These are phyloP conservation scores for Drosophila novamexicana DNA, from an alignment of 1,140 invertebrate species.

Conservation along the genomic window DNA sequence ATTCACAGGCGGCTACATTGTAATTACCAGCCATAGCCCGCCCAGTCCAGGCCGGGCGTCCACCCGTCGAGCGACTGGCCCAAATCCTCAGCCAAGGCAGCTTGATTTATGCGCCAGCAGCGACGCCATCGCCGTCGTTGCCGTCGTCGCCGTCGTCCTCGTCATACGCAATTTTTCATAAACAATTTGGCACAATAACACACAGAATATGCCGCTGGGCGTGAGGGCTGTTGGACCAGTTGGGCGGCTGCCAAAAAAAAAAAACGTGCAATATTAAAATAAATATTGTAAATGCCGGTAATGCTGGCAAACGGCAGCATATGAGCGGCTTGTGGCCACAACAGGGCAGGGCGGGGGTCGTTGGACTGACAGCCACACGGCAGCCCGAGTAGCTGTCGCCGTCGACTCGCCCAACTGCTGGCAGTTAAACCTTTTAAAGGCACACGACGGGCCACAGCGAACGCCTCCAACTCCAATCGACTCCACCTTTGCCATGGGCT, in stretches of 20 bases:
- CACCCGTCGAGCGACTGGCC: slow-evolving; percentile 63
- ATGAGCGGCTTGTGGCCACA: slow-evolving; percentile 69
- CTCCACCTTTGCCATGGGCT: neutral
- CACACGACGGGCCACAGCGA: slow-evolving; percentile 19
- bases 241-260: slow-evolving; percentile 38
- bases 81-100: slow-evolving; percentile 74
- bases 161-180: slow-evolving; percentile 82
- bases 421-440: slow-evolving; percentile 51
- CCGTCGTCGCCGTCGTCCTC: slow-evolving; percentile 15
- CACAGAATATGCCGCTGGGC: slow-evolving; percentile 41
- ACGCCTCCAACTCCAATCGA: neutral
- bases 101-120: slow-evolving; percentile 78
- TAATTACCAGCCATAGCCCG: slow-evolving; percentile 65
- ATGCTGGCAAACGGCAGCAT: slow-evolving; percentile 63
- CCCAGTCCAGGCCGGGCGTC: slow-evolving; percentile 18
- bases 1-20: slow-evolving; percentile 82
- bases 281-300: slow-evolving; percentile 82
- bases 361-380: slow-evolving; percentile 16
- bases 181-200: slow-evolving; percentile 82
- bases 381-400: slow-evolving; percentile 42
- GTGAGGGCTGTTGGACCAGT: slow-evolving; percentile 3
- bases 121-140: slow-evolving; percentile 39
- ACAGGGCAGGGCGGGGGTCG: neutral
- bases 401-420: slow-evolving; percentile 24
- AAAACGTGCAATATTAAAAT: slow-evolving; percentile 67